A percentile compares a stretch with the other conserved stretches of the same genome.
These are phyloP conservation scores for Neopipo cinnamomea DNA, from an alignment of 2,113 vertebrate genomes.

Conservation along the genomic window DNA sequence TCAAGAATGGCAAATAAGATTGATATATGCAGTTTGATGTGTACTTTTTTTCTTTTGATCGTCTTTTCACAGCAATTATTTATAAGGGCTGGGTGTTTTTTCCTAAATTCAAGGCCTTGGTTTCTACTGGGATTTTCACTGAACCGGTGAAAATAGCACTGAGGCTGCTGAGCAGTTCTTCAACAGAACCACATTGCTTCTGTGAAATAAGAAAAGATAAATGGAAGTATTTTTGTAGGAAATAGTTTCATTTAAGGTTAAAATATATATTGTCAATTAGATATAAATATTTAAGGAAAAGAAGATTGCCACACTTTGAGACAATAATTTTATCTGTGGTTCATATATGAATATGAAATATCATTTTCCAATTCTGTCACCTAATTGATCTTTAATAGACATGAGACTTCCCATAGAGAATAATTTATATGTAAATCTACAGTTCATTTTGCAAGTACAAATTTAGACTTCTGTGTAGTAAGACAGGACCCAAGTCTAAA, in stretches of 20 bases:
- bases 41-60: not conserved
- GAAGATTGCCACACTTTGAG: not conserved
- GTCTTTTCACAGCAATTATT: constrained; percentile 11
- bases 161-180: not conserved
- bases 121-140: not conserved
- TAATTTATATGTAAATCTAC: not conserved
- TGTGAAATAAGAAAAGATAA: not conserved
- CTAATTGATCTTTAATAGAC: not conserved
- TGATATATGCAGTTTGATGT: not conserved
- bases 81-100: not conserved
- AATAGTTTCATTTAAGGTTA: not conserved
- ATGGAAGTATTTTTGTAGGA: not conserved
- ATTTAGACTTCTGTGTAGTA: not conserved
- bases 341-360: not conserved
- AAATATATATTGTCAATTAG: not conserved
- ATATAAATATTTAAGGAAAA: not conserved
- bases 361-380: not conserved
- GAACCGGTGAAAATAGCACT: not conserved
- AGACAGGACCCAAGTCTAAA: not conserved
- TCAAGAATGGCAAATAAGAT: not conserved
- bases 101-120: not conserved
- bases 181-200: not conserved
- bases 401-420: not conserved
- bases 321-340: not conserved
- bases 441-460: not conserved